Conservation (phyloP, 2,797 vertebrate genomes). For the Liasis olivaceus region DNA sequence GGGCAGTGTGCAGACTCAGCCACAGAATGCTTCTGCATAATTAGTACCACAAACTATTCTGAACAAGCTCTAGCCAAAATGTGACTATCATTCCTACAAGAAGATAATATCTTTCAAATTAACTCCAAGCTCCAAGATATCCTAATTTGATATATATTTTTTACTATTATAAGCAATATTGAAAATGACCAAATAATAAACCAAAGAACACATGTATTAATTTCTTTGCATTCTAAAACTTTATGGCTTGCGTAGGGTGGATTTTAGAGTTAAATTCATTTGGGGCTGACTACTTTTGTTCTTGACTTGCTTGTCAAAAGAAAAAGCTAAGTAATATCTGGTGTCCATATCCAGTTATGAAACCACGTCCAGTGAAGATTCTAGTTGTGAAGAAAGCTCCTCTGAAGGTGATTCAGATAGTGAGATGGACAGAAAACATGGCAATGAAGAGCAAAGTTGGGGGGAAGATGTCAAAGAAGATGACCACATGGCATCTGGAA, state of each 20-base stretch:
- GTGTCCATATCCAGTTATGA: constrained; percentile 85
- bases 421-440: constrained; percentile 46
- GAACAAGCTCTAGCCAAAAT: background rate
- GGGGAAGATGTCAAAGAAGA: constrained; percentile 15
- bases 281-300: background rate
- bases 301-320: background rate
- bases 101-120: constrained; percentile 3
- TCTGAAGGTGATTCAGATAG: constrained; percentile 74
- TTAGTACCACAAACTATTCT: background rate
- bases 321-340: constrained; percentile 50
- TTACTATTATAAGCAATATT: background rate
- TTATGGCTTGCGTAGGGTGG: background rate
- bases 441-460: constrained; percentile 8
- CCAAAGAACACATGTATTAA: background rate
- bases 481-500: background rate
- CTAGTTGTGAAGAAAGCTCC: constrained; percentile 87
- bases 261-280: background rate
- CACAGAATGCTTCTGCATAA: background rate
- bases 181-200: background rate
- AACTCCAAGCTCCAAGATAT: background rate
- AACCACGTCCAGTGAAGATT: constrained; percentile 95
- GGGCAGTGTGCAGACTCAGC: background rate
- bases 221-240: background rate
- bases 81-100: background rate
- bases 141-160: background rate